Conservation (phyloP, 2,797 vertebrate species). For the Phoebastria nigripes region DNA sequence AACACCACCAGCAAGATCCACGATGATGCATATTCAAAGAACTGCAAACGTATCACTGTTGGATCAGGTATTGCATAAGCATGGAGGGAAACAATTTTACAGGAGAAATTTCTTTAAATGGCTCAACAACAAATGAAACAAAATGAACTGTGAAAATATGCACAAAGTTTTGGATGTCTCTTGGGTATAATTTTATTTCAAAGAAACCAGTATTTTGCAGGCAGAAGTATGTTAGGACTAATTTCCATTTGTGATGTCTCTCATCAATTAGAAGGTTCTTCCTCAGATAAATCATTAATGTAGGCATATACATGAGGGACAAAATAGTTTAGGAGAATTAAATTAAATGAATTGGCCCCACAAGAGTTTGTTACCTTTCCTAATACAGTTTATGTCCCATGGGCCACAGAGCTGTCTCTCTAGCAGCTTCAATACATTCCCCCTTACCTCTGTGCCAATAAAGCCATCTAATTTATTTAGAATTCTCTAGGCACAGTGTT, state of each 20-base stretch:
- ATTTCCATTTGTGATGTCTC: background rate
- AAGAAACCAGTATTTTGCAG: background rate
- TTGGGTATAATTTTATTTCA: background rate
- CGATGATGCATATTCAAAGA: background rate
- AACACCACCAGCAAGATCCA: background rate
- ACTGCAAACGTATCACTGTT: accelerated
- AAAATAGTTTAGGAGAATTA: background rate
- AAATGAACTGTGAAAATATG: background rate
- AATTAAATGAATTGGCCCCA: background rate
- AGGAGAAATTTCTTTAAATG: background rate
- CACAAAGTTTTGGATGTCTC: background rate
- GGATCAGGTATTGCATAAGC: background rate
- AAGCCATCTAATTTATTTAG: background rate
- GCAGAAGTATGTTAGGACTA: background rate
- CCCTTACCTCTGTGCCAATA: background rate
- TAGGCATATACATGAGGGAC: background rate
- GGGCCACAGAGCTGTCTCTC: background rate
- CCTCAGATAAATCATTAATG: background rate
- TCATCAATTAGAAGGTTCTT: background rate
- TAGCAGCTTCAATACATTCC: background rate
- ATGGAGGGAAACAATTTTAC: background rate
- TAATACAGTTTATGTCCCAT: background rate
- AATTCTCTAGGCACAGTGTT: background rate
- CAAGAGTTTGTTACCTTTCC: background rate
- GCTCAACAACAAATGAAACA: background rate